Conservation (phyloP, 2,888 invertebrate genomes). For the Drosophila acutilabella region DNA sequence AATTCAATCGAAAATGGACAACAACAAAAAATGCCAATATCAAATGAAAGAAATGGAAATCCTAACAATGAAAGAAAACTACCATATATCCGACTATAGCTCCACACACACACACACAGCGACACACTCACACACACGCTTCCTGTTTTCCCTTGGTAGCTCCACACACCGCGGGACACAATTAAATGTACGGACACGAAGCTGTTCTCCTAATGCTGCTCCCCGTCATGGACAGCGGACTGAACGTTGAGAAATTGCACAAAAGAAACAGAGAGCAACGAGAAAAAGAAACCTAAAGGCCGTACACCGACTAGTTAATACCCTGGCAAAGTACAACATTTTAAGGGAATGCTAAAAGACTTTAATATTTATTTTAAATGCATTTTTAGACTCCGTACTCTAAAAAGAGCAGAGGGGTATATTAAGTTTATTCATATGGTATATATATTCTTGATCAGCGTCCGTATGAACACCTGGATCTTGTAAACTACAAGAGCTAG, state of each 20-base stretch:
- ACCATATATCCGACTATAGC: not conserved
- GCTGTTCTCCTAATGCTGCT: conserved; percentile 19
- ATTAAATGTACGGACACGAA: conserved; percentile 64
- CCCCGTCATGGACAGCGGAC: conserved; percentile 22
- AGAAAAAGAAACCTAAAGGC: no score
- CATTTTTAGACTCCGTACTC: no score
- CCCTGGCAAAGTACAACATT: no score
- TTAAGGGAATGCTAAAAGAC: no score
- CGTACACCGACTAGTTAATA: no score
- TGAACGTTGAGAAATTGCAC: conserved; percentile 9
- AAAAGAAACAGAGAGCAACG: not conserved
- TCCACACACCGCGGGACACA: conserved; percentile 51
- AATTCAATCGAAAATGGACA: conserved; percentile 16
- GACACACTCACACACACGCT: not conserved
- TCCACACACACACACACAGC: not conserved
- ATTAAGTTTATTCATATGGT: no score
- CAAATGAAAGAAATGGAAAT: conserved; percentile 36
- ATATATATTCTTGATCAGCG: no score
- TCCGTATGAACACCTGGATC: no score
- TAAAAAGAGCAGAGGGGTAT: no score
- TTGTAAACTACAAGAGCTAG: no score
- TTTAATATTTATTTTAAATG: no score
- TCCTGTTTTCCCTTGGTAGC: not conserved
- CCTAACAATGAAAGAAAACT: conserved; percentile 45
- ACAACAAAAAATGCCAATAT: conserved; percentile 21